These are phyloP conservation scores for Harlomillsia oculata DNA, from an alignment of 1,140 invertebrate species.

Conservation along the genomic window DNA sequence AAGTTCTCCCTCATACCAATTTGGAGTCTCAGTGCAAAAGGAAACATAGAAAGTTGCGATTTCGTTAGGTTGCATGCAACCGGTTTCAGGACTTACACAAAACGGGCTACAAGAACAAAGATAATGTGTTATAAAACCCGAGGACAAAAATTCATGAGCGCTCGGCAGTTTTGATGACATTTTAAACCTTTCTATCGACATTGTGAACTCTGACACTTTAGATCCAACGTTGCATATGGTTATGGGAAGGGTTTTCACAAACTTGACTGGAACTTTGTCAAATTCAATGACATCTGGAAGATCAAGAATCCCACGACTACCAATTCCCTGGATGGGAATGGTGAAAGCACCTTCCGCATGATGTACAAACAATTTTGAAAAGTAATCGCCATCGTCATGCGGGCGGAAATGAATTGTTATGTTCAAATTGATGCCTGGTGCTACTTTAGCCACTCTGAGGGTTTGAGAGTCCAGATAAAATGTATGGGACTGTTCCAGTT, in stretches of 20 bases:
- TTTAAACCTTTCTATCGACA: conserved; percentile 36
- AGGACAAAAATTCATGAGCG: background rate
- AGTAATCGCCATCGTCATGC: conserved; percentile 17
- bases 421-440: conserved; percentile 24
- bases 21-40: conserved; percentile 29
- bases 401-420: conserved; percentile 19
- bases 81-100: conserved; percentile 39
- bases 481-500: conserved; percentile 22
- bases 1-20: no score
- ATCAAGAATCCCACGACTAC: conserved; percentile 42
- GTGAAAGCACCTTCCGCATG: conserved; percentile 11
- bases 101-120: conserved; percentile 37
- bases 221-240: conserved; percentile 42
- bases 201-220: conserved; percentile 37
- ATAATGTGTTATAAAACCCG: background rate
- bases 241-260: conserved; percentile 39
- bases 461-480: conserved; percentile 20
- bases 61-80: conserved; percentile 38
- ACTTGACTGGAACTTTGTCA: conserved; percentile 41
- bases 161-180: no score
- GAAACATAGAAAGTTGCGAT: conserved; percentile 36
- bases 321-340: conserved; percentile 39
- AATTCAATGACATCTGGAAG: conserved; percentile 44
- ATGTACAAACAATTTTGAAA: conserved; percentile 20
- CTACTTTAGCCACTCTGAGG: conserved; percentile 17